Base-by-base conservation (phyloP, 2,113 vertebrate genomes). In the Glaucomys volans region DNA sequence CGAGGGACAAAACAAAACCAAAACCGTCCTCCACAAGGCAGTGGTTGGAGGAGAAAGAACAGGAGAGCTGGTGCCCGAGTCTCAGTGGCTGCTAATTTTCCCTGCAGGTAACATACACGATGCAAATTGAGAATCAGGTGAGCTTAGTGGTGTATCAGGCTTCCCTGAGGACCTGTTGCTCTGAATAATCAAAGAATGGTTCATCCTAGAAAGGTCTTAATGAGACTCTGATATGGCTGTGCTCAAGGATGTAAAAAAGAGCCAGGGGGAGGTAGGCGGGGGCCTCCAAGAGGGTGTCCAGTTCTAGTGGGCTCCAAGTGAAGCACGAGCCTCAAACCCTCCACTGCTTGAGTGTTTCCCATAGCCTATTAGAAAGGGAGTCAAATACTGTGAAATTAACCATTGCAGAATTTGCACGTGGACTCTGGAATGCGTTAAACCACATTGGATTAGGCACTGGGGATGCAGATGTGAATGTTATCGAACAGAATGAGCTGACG, bases 1-100 rank as follows among this genome's bases (percentile, higher is more conserved):
- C 76, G 3, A 16, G 77, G 88, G 88, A 94, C 71, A 66, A 77
- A 93, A 92, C 59, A 91, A n/a, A n/a, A n/a, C n/a, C n/a, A n/a
- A n/a, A n/a, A n/a, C n/a, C n/a, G n/a, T 16, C 40, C 22, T 17
- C 17, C 3, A 0, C 28, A 86, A n/a, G 75, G 71, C 80, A 59
- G 64, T 30, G 35, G 2, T 66, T 47, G 42, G 64, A 93, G 83
- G 13, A 28, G 42, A 57, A 52, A 18, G 35, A 83, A 47, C 8
- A 0, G 8, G 91, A 93, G n/a, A 4, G 16, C 22, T 35, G 28
- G 30, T 5, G 9, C 59, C 82, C 17, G 54, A 75, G 86, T 28
- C 59, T n/a, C 42, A 9, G 57, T 44, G 22, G 62, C 72, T 57
- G n/a, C 2, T 28, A 22, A 74, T 94, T 82, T 87, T 32, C 4